Evolutionary conservation across 2,888 invertebrate genomes (phyloP).

Genomic region (Callyntrura sp.): DNA sequence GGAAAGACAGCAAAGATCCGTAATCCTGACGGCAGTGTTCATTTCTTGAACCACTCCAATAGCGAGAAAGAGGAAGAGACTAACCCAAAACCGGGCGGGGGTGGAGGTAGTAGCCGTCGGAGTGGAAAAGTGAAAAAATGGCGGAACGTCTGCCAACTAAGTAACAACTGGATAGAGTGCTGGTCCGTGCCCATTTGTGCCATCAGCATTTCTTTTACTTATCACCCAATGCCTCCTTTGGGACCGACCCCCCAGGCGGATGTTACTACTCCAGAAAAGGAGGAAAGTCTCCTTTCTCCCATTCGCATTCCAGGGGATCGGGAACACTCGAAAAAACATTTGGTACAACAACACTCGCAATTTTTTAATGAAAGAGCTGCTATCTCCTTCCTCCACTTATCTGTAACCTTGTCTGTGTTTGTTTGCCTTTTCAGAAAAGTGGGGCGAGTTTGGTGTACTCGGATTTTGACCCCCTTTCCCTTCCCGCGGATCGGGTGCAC

Average conservation of each 20-base stretch:
- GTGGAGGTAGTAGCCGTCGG: background rate
- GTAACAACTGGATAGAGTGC: slow-evolving; percentile 93
- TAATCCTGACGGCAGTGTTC: slow-evolving; percentile 90
- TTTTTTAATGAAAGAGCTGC: too few species aligned
- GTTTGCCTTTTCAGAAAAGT: slow-evolving; percentile 84
- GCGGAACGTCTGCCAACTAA: slow-evolving; percentile 92
- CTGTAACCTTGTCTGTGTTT: background rate
- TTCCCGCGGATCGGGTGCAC: slow-evolving; percentile 95
- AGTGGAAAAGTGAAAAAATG: slow-evolving; percentile 88
- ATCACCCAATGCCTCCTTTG: slow-evolving; percentile 96
- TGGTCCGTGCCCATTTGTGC: slow-evolving; percentile 98
- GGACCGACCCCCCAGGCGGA: slow-evolving; percentile 96
- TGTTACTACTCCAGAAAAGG: slow-evolving; percentile 97
- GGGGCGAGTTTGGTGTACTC: slow-evolving; percentile 56
- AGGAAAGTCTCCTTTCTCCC: slow-evolving; percentile 95
- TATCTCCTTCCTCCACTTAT: too few species aligned
- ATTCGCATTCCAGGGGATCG: slow-evolving; percentile 91
- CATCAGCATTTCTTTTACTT: slow-evolving; percentile 94
- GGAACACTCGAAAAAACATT: slow-evolving; percentile 77
- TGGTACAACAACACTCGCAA: slow-evolving; percentile 5
- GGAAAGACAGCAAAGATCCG: slow-evolving; percentile 95
- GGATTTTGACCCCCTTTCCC: slow-evolving; percentile 93
- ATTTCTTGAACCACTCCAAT: slow-evolving; percentile 81
- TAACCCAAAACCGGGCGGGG: slow-evolving; percentile 1
- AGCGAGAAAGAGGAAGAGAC: slow-evolving; percentile 85